Evolutionary conservation across 2,113 vertebrate species (phyloP), one percentile per base, ranked within the genome.

Genomic region (Osmerus eperlanus): DNA sequence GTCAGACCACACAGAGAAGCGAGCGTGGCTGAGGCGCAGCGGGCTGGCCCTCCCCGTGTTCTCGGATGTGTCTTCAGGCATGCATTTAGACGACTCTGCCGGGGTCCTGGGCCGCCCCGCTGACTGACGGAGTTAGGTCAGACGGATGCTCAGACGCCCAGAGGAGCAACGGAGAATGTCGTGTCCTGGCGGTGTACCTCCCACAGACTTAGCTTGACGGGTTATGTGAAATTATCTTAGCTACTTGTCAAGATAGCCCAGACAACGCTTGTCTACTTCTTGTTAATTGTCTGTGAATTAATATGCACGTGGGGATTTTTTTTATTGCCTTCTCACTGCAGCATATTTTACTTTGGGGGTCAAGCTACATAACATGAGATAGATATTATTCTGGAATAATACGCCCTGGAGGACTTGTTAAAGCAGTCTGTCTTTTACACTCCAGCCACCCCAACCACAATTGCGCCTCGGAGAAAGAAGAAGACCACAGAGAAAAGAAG

Each of bases 131-230:
- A 78, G 84, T 78, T 72, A 70, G 58, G 52, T 78, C 61, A 68
- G 72, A 79, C 76, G 81, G 71, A 86, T 80, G 77, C 78, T 76
- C 69, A 76, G 77, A 77, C 80, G 81, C 71, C 71, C 77, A 70
- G 80, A 55, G 72, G 78, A 65, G 55, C 55, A 19, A 21, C 0
- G 8, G 3, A 47, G 41, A 47, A 47, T 47, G 41, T 47, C 9
- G 41, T 47, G 41, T 47, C 41, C 41, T 47, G 41, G 41, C 7
- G 41, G 41, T 12, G 7, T 68, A 21, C 11, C 18, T 59, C 12
- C 56, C 21, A 59, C 18, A 21, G 56, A 59, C 11, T 59, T 11
- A 12, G 56, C 56, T 9, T 18, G 18, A 21, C 21, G n/a, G 56
- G 18, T 59, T 59, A 12, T 2, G 56, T 9, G n/a, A 59, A 59